A percentile compares a stretch with the other conserved stretches of the same genome.
Conservation (phyloP, 2,113 vertebrate genomes). For the Nibea coibor region DNA sequence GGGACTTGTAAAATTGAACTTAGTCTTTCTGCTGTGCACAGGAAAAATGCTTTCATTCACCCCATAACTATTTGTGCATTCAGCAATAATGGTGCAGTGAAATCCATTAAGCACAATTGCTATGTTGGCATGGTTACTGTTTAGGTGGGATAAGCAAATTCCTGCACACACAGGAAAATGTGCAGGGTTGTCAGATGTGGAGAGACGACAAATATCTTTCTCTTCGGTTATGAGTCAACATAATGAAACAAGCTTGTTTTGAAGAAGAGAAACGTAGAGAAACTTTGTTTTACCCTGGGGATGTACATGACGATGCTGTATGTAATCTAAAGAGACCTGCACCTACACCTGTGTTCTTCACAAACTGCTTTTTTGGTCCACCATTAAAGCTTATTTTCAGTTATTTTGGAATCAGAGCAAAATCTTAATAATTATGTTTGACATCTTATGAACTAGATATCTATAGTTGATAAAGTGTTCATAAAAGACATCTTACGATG, state of each 20-base stretch:
- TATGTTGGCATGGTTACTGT: constrained; percentile 75
- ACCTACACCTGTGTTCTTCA: background rate
- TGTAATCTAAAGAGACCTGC: background rate
- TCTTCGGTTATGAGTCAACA: constrained; percentile 44
- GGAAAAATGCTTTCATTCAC: constrained; percentile 59
- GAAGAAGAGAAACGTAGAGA: too few relatives aligned
- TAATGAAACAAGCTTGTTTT: constrained; percentile 39
- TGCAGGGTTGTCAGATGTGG: constrained; percentile 69
- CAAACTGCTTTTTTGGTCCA: background rate
- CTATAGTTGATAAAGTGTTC: constrained; percentile 17
- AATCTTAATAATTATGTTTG: background rate
- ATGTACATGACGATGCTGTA: background rate
- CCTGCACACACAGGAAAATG: constrained; percentile 69
- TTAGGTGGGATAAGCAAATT: constrained; percentile 79
- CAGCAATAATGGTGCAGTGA: constrained; percentile 74
- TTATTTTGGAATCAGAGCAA: background rate
- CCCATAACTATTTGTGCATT: constrained; percentile 76
- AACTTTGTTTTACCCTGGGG: background rate
- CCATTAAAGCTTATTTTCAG: too few relatives aligned
- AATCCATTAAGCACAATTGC: constrained; percentile 82
- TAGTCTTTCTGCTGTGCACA: constrained; percentile 62
- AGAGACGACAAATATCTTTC: constrained; percentile 64
- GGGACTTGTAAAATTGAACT: constrained; percentile 61
- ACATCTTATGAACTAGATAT: background rate
- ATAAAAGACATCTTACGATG: constrained; percentile 29